Conservation (phyloP, 2,888 invertebrate genomes). For the Dione juno region DNA sequence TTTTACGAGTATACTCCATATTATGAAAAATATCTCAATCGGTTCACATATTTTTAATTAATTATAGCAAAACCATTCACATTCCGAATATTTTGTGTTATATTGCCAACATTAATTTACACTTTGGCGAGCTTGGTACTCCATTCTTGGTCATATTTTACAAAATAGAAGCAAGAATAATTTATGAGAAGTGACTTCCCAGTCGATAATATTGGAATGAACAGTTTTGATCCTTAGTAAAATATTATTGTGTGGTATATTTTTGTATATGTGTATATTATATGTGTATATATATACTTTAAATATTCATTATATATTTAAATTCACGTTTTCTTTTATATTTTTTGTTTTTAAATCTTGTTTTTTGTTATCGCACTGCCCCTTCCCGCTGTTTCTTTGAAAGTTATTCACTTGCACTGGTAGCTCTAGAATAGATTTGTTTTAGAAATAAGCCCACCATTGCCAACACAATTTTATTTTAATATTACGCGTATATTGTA, state of each 20-base stretch:
- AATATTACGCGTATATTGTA: no score
- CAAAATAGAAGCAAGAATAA: conserved; percentile 47
- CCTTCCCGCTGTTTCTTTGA: no score
- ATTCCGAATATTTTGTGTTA: conserved; percentile 15
- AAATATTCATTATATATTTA: no score
- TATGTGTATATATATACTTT: no score
- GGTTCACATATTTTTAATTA: background rate
- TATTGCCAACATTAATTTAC: conserved; percentile 29
- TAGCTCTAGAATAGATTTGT: no score
- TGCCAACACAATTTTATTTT: no score
- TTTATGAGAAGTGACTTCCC: conserved; percentile 46
- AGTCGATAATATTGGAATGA: conserved; percentile 35
- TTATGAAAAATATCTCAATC: background rate
- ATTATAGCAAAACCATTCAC: conserved; percentile 2
- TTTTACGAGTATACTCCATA: background rate
- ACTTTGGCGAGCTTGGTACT: conserved; percentile 30
- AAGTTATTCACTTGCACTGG: no score
- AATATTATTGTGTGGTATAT: background rate
- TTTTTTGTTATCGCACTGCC: no score
- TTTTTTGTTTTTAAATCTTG: no score
- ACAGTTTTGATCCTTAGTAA: conserved; percentile 37
- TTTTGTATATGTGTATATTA: no score
- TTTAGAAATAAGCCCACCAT: no score
- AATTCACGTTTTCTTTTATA: no score
- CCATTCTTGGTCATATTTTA: conserved; percentile 41